Evolutionary conservation across 2,888 invertebrate genomes (phyloP), one percentile per base, ranked within the genome.

Genomic region (Dastarcus helophoroides): DNA sequence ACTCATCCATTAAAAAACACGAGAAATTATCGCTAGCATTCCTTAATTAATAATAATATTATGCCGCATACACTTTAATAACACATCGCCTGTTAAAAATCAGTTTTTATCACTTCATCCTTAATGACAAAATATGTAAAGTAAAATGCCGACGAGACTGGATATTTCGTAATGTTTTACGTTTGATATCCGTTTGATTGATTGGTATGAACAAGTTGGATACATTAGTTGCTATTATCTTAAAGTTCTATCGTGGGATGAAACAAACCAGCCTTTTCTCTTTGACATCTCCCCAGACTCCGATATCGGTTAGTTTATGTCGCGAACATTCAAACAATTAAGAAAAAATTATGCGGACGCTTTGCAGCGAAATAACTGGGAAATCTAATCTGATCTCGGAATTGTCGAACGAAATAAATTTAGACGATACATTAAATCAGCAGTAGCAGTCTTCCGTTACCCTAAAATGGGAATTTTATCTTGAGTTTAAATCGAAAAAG

Each of bases 201-300:
- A 50, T 50, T 39, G 46, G 37, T 47, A 44, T 36, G 42, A 44
- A 46, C 50, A 46, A 40, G 42, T 44, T 43, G 41, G 46, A 44
- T 43, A 46, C 50, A 47, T 50, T 48, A 50, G 46, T 50, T 47
- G 42, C 40, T 39, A 48, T 47, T 50, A 50, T 48, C 50, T 46
- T 37, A 19, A 32, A 41, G 36, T 38, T 39, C 35, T 39, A 50
- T 50, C 50, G 50, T 50, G 50, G 43, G 48, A 50, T 38, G 43
- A 23, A 29, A 22, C 33, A 28, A 35, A 33, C 29, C 33, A 19
- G 26, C 17, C 29, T 33, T 33, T 36, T 34, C 32, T 29, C 39
- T 29, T 39, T 36, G 42, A 44, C 44, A 42, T 42, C 36, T 41
- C 33, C 36, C 26, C 29, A 25, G 39, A 39, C 28, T 36, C 39